Evolutionary conservation across 2,888 invertebrate genomes (phyloP), one percentile per base, ranked within the genome.

Genomic region (Drosophila sordidula): DNA sequence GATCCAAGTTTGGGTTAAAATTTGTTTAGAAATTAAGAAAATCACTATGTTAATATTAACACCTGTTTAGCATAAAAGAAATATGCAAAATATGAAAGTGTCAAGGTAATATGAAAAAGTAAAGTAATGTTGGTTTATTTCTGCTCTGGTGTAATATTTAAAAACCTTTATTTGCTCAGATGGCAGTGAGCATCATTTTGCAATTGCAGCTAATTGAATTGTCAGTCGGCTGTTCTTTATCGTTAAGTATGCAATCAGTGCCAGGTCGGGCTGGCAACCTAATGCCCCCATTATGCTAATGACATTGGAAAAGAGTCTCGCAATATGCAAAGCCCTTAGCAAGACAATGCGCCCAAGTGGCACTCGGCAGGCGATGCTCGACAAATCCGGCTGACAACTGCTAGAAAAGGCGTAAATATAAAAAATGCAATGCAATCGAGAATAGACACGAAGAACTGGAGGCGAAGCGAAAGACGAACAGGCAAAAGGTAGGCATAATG

Each of bases 221-320:
- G 81, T 69, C 62, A 44, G 62, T 57, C 70, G 46, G 63, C 54
- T 59, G 57, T 66, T 67, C 55, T 52, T 82, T 54, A 64, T 65
- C 66, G 69, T 68, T 86, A 82, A 87, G 88, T 68, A 82, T 73
- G 81, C 81, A 82, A 85, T 82, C 81, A 82, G 77, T 71, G 61
- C 42, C 58, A 70, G 39, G 39, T 44, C 49, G 59, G 71, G 36
- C 44, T 47, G 63, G 34, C 70, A 80, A 84, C 87, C 89, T 87
- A 87, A 84, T 88, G 87, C 75, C 89, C 88, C 89, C 84, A 83
- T 83, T 83, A 83, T 88, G 83, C 84, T 84, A 83, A 83, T 83
- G 89, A 84, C 87, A 88, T 80, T 84, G 83, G 70, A 70, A 80
- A 69, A 69, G 66, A 67, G 68, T 45, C 45, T 47, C 47, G 65